phyloP scores from a whole-genome alignment of 2,888 invertebrate genomes.

The Trissolcus japonicus region DNA sequence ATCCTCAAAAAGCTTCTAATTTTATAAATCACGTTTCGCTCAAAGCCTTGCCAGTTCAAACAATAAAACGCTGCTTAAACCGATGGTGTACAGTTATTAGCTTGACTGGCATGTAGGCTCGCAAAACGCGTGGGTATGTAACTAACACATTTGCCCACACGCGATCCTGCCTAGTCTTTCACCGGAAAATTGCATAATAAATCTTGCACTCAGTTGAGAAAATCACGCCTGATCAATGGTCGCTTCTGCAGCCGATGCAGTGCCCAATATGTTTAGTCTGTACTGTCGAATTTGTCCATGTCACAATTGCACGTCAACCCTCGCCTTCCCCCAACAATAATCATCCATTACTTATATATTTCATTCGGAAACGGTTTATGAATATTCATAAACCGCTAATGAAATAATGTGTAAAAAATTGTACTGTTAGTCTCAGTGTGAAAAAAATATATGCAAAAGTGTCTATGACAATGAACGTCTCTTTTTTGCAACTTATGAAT shows the following conservation, averaged over 20 bases:
- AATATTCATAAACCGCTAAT: too few relatives aligned
- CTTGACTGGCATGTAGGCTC: slow-evolving; percentile 31
- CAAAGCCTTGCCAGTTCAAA: slow-evolving; percentile 3
- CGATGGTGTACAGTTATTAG: slow-evolving; percentile 40
- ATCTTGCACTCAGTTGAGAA: slow-evolving; percentile 35
- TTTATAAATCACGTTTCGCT: too few relatives aligned
- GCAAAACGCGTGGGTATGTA: slow-evolving; percentile 50
- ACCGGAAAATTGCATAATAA: slow-evolving; percentile 57
- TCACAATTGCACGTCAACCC: not conserved
- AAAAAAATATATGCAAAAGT: too few relatives aligned
- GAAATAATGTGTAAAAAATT: too few relatives aligned
- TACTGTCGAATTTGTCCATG: slow-evolving; percentile 28
- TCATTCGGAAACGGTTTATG: too few relatives aligned
- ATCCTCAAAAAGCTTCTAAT: too few relatives aligned
- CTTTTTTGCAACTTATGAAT: too few relatives aligned
- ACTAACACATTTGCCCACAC: slow-evolving; percentile 51
- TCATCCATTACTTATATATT: too few relatives aligned
- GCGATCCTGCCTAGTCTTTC: slow-evolving; percentile 56
- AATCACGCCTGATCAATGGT: slow-evolving; percentile 36
- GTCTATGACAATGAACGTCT: too few relatives aligned
- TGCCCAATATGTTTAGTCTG: slow-evolving; percentile 31
- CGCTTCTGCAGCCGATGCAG: slow-evolving; percentile 36
- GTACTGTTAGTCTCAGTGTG: too few relatives aligned
- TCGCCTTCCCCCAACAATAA: too few relatives aligned
- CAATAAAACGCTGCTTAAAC: slow-evolving; percentile 29